Evolutionary conservation across 2,113 vertebrate species (phyloP).

Genomic region (Calonectris borealis): DNA sequence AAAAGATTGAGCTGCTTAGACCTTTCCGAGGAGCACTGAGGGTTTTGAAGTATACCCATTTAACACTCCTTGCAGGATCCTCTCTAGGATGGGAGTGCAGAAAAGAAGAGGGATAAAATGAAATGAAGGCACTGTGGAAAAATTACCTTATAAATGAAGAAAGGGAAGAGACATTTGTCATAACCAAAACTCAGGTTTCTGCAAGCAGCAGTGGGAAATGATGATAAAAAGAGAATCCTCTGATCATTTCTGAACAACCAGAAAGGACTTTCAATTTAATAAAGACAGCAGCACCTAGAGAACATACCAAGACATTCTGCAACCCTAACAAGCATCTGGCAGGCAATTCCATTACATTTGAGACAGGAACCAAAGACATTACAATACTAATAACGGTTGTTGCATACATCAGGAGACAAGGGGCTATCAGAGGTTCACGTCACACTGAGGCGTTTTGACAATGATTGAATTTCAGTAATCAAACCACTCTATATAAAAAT

Average conservation of each 20-base stretch:
- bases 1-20: neutral
- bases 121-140: neutral
- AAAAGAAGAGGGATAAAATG: neutral
- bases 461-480: slow-evolving; percentile 9
- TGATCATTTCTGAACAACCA: neutral
- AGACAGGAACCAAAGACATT: neutral
- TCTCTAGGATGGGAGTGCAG: neutral
- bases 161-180: neutral
- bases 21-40: neutral
- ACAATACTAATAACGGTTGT: neutral
- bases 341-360: neutral
- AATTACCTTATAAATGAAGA: slow-evolving; percentile 31
- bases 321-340: neutral
- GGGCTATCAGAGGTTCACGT: neutral
- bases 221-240: neutral
- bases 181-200: slow-evolving; percentile 13
- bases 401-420: neutral
- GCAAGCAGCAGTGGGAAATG: neutral
- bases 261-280: slow-evolving; percentile 29
- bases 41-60: slow-evolving; percentile 20
- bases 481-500: neutral
- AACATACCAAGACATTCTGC: neutral
- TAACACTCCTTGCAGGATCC: neutral
- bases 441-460: neutral
- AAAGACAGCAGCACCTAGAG: slow-evolving; percentile 5